phyloP scores from a whole-genome alignment of 2,797 vertebrate species.

The Hippoglossus hippoglossus region DNA sequence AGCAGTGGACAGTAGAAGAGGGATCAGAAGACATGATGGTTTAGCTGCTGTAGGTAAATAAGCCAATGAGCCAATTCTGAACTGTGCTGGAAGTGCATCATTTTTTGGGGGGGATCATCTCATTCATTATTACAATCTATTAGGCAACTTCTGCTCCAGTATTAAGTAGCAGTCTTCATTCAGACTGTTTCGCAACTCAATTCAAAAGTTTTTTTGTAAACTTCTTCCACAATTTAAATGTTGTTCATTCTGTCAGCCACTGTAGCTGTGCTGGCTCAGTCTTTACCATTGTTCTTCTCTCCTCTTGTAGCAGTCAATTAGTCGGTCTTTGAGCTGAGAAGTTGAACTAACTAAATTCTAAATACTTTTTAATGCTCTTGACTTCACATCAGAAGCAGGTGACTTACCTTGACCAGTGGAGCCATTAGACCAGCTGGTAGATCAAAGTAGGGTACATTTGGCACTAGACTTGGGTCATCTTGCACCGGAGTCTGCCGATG shows the following conservation, averaged over 20 bases:
- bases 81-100: not conserved
- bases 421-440: slow-evolving; percentile 99
- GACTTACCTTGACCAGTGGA: slow-evolving; percentile 92
- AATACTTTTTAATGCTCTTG: not conserved
- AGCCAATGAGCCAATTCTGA: not conserved
- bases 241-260: too few species aligned
- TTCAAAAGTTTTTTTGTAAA: too few species aligned
- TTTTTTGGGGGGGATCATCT: too few species aligned
- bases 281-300: too few species aligned
- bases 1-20: slow-evolving; percentile 12
- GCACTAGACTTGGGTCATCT: slow-evolving; percentile 96
- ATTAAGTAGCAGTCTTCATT: too few species aligned
- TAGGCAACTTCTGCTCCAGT: too few species aligned
- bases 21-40: not conserved
- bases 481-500: slow-evolving; percentile 91
- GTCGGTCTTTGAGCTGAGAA: not conserved
- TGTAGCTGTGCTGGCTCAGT: too few species aligned
- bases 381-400: not conserved
- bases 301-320: too few species aligned
- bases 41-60: not conserved
- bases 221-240: too few species aligned
- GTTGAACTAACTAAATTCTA: not conserved
- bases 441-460: slow-evolving; percentile 98
- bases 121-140: too few species aligned
- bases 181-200: too few species aligned